A percentile compares a stretch with the other conserved stretches of the same genome.
phyloP scores from a whole-genome alignment of 2,797 vertebrate genomes.

The Microcaecilia unicolor region DNA sequence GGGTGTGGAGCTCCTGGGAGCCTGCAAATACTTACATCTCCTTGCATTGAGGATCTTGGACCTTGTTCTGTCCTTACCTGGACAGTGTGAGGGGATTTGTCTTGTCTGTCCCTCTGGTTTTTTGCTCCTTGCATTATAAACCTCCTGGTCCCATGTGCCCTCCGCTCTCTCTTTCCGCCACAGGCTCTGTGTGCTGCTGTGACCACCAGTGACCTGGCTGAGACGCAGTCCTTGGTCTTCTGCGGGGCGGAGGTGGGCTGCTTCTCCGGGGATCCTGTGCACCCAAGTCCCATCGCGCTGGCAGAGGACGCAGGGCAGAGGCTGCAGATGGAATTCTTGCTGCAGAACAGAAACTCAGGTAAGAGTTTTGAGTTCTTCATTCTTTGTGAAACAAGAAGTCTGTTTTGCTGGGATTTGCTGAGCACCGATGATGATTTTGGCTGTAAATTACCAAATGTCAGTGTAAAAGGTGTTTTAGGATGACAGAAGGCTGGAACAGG shows the following conservation, averaged over 20 bases:
- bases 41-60: neutral
- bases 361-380: too few species aligned
- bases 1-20: too few species aligned
- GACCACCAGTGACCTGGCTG: constrained; percentile 79
- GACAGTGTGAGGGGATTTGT: neutral
- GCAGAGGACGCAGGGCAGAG: constrained; percentile 66
- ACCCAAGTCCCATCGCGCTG: constrained; percentile 60
- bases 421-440: too few species aligned
- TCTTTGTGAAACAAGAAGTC: too few species aligned
- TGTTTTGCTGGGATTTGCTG: too few species aligned
- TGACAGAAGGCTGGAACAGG: too few species aligned
- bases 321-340: constrained; percentile 81
- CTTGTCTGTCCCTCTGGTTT: neutral
- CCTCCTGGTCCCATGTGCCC: too few species aligned
- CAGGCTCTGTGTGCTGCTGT: constrained; percentile 83
- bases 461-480: too few species aligned
- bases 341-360: constrained; percentile 81
- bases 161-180: neutral
- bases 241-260: constrained; percentile 82
- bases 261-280: constrained; percentile 58
- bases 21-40: too few species aligned
- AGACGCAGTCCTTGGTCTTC: constrained; percentile 83
- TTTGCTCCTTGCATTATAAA: too few species aligned
- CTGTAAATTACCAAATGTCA: too few species aligned
- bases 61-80: neutral